phyloP scores from a whole-genome alignment of 1,140 invertebrate species.

The Diabrotica undecimpunctata region DNA sequence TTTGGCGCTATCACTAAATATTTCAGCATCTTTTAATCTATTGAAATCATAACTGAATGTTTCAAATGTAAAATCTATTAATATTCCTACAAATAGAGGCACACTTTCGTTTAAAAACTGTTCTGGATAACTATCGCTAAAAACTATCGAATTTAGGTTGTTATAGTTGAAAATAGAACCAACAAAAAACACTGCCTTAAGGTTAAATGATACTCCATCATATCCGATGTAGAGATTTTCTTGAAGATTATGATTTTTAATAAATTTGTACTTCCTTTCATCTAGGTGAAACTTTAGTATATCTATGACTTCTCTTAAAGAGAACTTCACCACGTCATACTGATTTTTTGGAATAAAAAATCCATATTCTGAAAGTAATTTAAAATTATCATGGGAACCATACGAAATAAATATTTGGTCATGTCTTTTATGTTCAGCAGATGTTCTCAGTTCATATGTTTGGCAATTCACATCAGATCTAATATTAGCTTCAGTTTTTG shows the following conservation, averaged over 20 bases:
- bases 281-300: constrained; percentile 39
- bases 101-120: constrained; percentile 24
- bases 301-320: constrained; percentile 49
- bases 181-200: constrained; percentile 48
- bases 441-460: constrained; percentile 54
- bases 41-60: neutral
- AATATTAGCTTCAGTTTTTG: constrained; percentile 52
- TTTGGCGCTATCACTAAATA: neutral
- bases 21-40: neutral
- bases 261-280: constrained; percentile 51
- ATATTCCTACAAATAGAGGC: neutral
- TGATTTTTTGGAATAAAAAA: constrained; percentile 63
- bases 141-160: constrained; percentile 30
- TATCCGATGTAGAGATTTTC: constrained; percentile 46
- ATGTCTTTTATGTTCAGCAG: constrained; percentile 49
- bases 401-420: constrained; percentile 75
- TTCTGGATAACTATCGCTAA: constrained; percentile 32
- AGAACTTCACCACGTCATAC: constrained; percentile 57
- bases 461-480: constrained; percentile 45
- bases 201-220: constrained; percentile 49
- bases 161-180: constrained; percentile 31
- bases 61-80: neutral
- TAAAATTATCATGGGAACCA: constrained; percentile 64
- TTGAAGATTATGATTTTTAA: constrained; percentile 50
- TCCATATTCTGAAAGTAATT: constrained; percentile 71